Percentiles rank a stretch among this genome's conserved stretches.
Evolutionary conservation across 2,113 vertebrate species (phyloP).

Genomic region (Steatornis caripensis): DNA sequence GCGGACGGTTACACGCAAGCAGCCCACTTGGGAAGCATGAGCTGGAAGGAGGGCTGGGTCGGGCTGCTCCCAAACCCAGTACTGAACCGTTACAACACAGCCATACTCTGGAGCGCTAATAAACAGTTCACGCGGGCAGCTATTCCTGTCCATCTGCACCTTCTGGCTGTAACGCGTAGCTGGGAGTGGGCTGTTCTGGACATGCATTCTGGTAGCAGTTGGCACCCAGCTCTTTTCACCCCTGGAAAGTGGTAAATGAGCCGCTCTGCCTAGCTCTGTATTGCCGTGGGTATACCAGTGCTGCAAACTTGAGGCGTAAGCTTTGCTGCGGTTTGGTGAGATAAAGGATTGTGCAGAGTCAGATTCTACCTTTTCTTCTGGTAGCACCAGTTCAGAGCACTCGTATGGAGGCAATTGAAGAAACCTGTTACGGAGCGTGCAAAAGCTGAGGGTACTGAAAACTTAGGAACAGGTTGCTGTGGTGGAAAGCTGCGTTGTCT

Average conservation of each 20-base stretch:
- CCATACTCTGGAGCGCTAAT: background rate
- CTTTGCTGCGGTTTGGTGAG: background rate
- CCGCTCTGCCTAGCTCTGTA: background rate
- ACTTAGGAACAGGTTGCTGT: fast-evolving
- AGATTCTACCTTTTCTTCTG: background rate
- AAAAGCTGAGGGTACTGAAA: background rate
- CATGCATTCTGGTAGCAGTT: fast-evolving
- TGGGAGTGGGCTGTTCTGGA: fast-evolving
- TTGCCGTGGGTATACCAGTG: too few species aligned
- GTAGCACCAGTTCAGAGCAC: background rate
- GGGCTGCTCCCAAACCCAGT: background rate
- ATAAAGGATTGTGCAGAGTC: background rate
- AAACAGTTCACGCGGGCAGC: background rate
- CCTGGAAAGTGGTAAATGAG: background rate
- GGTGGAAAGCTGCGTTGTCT: background rate
- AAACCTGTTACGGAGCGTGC: background rate
- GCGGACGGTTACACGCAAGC: background rate
- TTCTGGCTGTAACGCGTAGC: background rate
- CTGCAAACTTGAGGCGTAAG: fast-evolving
- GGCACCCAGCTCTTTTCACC: background rate
- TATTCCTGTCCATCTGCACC: background rate
- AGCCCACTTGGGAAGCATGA: background rate
- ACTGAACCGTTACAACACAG: fast-evolving
- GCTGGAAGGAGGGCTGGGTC: background rate
- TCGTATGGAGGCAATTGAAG: background rate